Evolutionary conservation across 2,888 invertebrate species (phyloP).

Genomic region (Melipona beecheii): DNA sequence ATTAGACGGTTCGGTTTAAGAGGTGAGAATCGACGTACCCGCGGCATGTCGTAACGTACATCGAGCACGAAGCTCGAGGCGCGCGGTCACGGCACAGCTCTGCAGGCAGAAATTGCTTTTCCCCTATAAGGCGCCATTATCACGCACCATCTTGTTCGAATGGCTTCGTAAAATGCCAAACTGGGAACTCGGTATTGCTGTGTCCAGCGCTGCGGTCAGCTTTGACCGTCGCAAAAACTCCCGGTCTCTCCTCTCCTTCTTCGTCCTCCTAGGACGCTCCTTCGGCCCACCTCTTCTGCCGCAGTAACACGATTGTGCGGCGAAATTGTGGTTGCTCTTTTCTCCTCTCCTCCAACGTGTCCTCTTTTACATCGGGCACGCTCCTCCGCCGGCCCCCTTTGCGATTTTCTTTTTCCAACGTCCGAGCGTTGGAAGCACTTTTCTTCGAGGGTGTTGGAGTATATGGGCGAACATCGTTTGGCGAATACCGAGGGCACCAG

Average conservation of each 20-base stretch:
- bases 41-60: constrained; percentile 65
- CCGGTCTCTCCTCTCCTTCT: constrained; percentile 9
- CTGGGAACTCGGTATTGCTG: constrained; percentile 79
- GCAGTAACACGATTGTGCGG: constrained; percentile 70
- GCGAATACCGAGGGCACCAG: constrained; percentile 68
- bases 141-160: constrained; percentile 83
- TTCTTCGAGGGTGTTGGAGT: constrained; percentile 66
- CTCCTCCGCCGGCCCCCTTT: constrained; percentile 26
- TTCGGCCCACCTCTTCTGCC: constrained; percentile 40
- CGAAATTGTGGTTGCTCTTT: constrained; percentile 74
- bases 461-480: constrained; percentile 51
- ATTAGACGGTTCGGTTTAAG: constrained; percentile 76
- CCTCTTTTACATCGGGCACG: constrained; percentile 63
- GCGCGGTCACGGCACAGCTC: constrained; percentile 54
- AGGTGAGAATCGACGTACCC: constrained; percentile 74
- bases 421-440: constrained; percentile 61
- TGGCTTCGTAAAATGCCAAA: constrained; percentile 81
- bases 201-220: constrained; percentile 76
- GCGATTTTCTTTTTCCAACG: constrained; percentile 42
- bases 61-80: constrained; percentile 54
- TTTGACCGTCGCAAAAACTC: constrained; percentile 69
- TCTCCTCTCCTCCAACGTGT: constrained; percentile 60
- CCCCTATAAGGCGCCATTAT: constrained; percentile 82
- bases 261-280: constrained; percentile 5
- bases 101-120: constrained; percentile 82